A percentile compares a stretch with the other conserved stretches of the same genome.
These are phyloP conservation scores for Gnatocerus cornutus DNA, from an alignment of 2,888 invertebrate genomes.

Conservation along the genomic window DNA sequence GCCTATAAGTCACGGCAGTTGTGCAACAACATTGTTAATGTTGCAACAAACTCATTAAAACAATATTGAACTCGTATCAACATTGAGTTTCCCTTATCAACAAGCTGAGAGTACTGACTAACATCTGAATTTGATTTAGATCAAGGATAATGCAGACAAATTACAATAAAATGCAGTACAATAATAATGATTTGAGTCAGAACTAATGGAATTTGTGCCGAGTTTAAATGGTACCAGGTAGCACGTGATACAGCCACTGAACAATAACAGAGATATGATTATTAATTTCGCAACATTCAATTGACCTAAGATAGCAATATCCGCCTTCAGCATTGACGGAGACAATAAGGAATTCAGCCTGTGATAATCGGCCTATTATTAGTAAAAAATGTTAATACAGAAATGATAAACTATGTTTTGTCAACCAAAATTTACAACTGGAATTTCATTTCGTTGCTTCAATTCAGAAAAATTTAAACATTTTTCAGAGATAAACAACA, in stretches of 20 bases:
- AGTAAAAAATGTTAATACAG: no score
- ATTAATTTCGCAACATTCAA: constrained; percentile 30
- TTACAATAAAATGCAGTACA: constrained; percentile 29
- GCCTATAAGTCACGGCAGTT: constrained; percentile 10
- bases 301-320: constrained; percentile 20
- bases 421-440: no score
- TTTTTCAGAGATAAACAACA: no score
- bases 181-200: constrained; percentile 16
- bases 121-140: constrained; percentile 9
- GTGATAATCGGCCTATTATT: not conserved
- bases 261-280: constrained; percentile 44
- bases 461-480: no score
- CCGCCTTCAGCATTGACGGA: constrained; percentile 24
- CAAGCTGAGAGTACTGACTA: not conserved
- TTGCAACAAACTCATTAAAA: constrained; percentile 21
- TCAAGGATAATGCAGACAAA: constrained; percentile 37
- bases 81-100: not conserved
- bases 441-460: no score
- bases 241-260: constrained; percentile 35
- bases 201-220: constrained; percentile 13
- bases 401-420: no score
- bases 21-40: not conserved
- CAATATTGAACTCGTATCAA: not conserved
- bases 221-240: constrained; percentile 3
- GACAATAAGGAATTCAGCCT: no score